Conservation (phyloP, 2,113 vertebrate genomes). For the Vombatus ursinus region DNA sequence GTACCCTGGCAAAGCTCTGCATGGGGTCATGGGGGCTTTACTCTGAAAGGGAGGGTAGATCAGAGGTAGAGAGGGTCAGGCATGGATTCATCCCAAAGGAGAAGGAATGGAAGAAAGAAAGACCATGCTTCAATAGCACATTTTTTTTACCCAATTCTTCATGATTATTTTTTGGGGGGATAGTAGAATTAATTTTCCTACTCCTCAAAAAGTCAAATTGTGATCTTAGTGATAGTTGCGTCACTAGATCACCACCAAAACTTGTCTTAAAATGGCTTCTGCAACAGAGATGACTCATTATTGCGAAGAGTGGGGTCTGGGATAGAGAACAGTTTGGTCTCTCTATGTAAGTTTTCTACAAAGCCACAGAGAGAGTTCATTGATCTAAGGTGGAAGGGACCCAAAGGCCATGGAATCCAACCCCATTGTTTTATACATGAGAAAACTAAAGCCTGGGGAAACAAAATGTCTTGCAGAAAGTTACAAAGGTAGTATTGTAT, state of each 20-base stretch:
- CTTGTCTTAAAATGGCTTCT: background rate
- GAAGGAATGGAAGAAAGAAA: background rate
- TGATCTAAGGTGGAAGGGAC: background rate
- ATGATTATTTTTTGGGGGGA: conserved; percentile 37
- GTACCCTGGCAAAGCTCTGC: conserved; percentile 76
- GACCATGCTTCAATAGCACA: conserved; percentile 49
- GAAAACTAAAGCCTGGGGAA: background rate
- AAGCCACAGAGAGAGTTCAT: background rate
- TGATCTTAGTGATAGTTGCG: conserved; percentile 4
- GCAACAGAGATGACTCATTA: background rate
- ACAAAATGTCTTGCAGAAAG: background rate
- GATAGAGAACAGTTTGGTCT: background rate
- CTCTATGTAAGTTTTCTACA: background rate
- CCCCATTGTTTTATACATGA: background rate
- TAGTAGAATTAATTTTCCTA: conserved; percentile 54
- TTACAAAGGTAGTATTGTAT: background rate
- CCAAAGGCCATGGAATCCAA: background rate
- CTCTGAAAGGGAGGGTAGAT: conserved; percentile 56
- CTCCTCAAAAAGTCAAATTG: conserved; percentile 13
- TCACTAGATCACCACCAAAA: background rate
- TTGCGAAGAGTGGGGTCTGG: background rate
- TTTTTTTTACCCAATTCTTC: conserved; percentile 18
- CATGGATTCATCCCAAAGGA: conserved; percentile 60
- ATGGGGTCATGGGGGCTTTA: conserved; percentile 29
- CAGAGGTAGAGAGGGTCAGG: conserved; percentile 66